Conservation (phyloP, 2,888 invertebrate genomes). For the Cataglyphis rosenhaueri region DNA sequence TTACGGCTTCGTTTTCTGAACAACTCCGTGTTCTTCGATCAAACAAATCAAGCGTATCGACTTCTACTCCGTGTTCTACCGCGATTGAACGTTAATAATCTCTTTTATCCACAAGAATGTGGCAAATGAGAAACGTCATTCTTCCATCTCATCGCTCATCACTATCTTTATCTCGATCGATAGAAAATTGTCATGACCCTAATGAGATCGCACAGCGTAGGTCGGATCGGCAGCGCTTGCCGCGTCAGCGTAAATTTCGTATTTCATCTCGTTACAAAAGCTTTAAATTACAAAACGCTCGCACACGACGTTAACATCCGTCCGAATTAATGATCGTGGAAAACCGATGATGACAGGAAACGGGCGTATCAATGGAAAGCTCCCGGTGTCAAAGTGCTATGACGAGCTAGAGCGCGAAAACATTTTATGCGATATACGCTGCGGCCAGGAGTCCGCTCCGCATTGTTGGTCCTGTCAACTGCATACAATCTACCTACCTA, state of each 20-base stretch:
- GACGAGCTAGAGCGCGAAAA: constrained; percentile 60
- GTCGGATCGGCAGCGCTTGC: constrained; percentile 1
- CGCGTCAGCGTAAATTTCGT: constrained; percentile 37
- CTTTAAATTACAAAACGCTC: constrained; percentile 40
- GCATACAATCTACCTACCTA: constrained; percentile 56
- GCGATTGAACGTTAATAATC: neutral
- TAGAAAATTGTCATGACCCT: neutral
- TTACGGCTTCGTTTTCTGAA: constrained; percentile 23
- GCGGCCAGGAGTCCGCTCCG: constrained; percentile 75
- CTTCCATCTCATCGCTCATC: neutral
- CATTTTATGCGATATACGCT: constrained; percentile 79
- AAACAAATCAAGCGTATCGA: constrained; percentile 28
- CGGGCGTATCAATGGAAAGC: constrained; percentile 56
- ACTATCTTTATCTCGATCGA: neutral
- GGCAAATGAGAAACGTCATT: neutral
- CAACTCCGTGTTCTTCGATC: constrained; percentile 7
- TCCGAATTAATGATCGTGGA: constrained; percentile 46
- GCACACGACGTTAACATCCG: constrained; percentile 43
- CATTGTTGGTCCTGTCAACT: constrained; percentile 80
- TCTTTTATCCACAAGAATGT: neutral
- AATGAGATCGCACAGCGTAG: neutral
- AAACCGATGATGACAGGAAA: constrained; percentile 54
- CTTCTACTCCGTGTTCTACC: neutral
- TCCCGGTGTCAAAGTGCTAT: constrained; percentile 47
- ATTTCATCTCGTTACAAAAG: constrained; percentile 57